Percentiles rank a stretch among this genome's conserved stretches.
Evolutionary conservation across 2,797 vertebrate genomes (phyloP).

Genomic region (Cirrhinus mrigala): DNA sequence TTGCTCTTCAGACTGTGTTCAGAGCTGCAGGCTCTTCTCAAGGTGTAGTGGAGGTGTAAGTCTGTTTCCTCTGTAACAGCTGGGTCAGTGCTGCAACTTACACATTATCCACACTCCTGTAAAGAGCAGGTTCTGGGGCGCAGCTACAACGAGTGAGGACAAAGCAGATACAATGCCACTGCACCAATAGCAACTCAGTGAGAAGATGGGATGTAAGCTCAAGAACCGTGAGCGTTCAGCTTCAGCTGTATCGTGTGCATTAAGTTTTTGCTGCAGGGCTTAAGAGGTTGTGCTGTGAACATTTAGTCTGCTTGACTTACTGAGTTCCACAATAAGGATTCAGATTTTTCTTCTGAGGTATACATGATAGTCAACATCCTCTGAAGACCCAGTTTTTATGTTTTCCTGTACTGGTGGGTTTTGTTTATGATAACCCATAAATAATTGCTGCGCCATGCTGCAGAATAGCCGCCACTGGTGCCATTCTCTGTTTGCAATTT

Average conservation of each 20-base stretch:
- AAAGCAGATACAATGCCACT: conserved; percentile 18
- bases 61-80: conserved; percentile 41
- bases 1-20: conserved; percentile 12
- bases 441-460: conserved; percentile 5
- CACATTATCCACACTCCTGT: conserved; percentile 34
- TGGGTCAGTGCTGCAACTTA: conserved; percentile 29
- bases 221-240: background rate
- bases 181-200: background rate
- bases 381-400: conserved; percentile 11
- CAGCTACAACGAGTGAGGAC: conserved; percentile 8
- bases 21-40: conserved; percentile 24
- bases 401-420: background rate
- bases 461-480: conserved; percentile 17
- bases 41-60: conserved; percentile 28
- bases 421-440: conserved; percentile 50
- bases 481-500: conserved; percentile 35
- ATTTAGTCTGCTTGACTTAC: background rate
- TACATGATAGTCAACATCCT: conserved; percentile 32
- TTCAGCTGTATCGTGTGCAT: background rate
- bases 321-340: conserved; percentile 1
- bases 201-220: conserved; percentile 3
- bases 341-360: conserved; percentile 17
- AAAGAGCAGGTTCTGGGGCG: conserved; percentile 18
- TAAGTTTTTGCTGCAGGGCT: background rate
- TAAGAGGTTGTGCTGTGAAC: conserved; percentile 14